A percentile compares a stretch with the other conserved stretches of the same genome.
Conservation (phyloP, 2,888 invertebrate species). For the Ypsolopha sequella region DNA sequence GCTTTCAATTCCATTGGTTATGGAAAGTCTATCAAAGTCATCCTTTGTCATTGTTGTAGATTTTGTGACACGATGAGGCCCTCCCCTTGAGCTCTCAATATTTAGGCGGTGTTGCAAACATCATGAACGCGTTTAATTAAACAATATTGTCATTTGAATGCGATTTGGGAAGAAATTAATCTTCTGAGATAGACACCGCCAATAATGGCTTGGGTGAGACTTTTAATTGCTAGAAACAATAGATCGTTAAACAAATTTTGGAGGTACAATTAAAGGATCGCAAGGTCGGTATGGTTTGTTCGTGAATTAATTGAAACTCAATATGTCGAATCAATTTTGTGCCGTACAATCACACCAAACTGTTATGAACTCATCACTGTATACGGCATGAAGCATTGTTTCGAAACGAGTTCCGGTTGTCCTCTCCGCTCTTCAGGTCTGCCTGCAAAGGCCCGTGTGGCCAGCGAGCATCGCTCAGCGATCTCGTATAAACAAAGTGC, state of each 20-base stretch:
- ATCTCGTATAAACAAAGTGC: constrained; percentile 38
- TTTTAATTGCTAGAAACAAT: background rate
- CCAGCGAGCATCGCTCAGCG: constrained; percentile 39
- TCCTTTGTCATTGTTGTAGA: too few relatives aligned
- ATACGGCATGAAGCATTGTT: constrained; percentile 26
- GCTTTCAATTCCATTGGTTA: background rate
- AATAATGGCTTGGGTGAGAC: background rate
- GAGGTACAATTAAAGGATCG: background rate
- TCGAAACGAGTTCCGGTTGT: constrained; percentile 38
- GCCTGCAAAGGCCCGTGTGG: constrained; percentile 13
- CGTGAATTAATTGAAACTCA: background rate
- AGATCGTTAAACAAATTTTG: background rate
- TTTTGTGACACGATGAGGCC: too few relatives aligned
- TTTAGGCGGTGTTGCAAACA: too few relatives aligned
- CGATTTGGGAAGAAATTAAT: too few relatives aligned
- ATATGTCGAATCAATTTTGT: too few relatives aligned
- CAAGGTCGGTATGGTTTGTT: background rate
- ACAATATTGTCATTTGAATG: too few relatives aligned
- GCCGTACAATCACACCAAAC: too few relatives aligned
- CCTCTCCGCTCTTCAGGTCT: background rate
- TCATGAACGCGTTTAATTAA: too few relatives aligned
- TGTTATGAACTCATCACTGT: too few relatives aligned
- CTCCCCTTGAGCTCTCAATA: too few relatives aligned
- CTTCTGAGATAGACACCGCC: too few relatives aligned
- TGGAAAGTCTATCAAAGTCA: background rate